These are phyloP conservation scores for Pagrus major DNA, from an alignment of 2,113 vertebrate species.

Conservation along the genomic window DNA sequence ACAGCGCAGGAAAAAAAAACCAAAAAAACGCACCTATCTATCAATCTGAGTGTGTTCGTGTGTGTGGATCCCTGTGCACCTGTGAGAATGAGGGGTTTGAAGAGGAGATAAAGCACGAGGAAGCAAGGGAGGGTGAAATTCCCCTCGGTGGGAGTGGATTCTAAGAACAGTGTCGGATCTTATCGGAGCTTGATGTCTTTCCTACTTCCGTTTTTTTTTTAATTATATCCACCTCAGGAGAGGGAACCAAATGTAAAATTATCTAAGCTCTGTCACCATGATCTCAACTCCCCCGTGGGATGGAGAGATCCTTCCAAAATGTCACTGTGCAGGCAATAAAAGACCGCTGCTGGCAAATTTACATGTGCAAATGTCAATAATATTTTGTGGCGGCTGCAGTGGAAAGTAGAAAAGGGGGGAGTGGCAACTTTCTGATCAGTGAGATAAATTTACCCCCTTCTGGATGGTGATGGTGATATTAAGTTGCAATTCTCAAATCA, in stretches of 20 bases:
- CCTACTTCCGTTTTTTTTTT: conserved; percentile 37
- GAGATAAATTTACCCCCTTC: not conserved
- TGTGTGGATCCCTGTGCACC: not conserved
- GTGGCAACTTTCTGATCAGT: conserved; percentile 8
- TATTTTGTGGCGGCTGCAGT: conserved; percentile 12
- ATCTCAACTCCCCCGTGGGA: conserved; percentile 45
- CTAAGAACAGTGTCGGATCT: conserved; percentile 12
- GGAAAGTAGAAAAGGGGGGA: conserved; percentile 1
- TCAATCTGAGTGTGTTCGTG: conserved; percentile 42
- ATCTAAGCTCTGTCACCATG: conserved; percentile 38
- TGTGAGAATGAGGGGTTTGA: not conserved
- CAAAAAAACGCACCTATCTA: conserved; percentile 53
- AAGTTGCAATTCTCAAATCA: not conserved
- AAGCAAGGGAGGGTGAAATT: conserved; percentile 3
- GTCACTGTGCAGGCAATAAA: conserved; percentile 68
- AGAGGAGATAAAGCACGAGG: not conserved
- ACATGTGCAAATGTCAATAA: conserved; percentile 77
- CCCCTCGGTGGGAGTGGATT: conserved; percentile 17
- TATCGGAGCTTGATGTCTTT: conserved; percentile 12
- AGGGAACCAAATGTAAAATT: conserved; percentile 32
- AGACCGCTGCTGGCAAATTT: conserved; percentile 62
- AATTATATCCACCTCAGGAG: conserved; percentile 46
- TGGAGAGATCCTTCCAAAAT: conserved; percentile 64
- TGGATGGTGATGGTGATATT: not conserved
- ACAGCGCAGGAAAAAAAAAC: conserved; percentile 32